Conservation (phyloP, 2,888 invertebrate genomes). For the Microplitis manilae region DNA sequence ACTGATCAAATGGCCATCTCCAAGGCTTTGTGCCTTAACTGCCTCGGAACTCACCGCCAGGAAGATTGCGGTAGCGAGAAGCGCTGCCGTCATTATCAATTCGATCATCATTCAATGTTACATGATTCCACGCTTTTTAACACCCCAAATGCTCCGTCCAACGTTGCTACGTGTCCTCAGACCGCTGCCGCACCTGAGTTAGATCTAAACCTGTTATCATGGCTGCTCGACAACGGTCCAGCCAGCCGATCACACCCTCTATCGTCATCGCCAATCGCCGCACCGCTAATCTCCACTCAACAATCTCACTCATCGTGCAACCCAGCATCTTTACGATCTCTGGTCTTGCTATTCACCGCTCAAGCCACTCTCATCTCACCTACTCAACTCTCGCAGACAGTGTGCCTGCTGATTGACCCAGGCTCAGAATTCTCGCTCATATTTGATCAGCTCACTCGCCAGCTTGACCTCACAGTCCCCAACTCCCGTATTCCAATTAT, state of each 20-base stretch:
- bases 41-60: conserved; percentile 35
- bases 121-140: background rate
- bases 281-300: too few relatives aligned
- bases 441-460: conserved; percentile 21
- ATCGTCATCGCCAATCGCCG: too few relatives aligned
- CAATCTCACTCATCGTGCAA: too few relatives aligned
- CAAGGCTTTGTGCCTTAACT: conserved; percentile 40
- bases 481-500: conserved; percentile 35
- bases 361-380: background rate
- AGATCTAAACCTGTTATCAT: too few relatives aligned
- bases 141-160: background rate
- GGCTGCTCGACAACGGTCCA: too few relatives aligned
- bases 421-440: conserved; percentile 44
- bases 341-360: background rate
- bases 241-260: too few relatives aligned
- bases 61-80: background rate
- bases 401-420: conserved; percentile 41
- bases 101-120: conserved; percentile 34
- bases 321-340: background rate
- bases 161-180: background rate
- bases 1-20: background rate
- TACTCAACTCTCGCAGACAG: conserved; percentile 4
- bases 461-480: conserved; percentile 14
- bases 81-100: background rate
- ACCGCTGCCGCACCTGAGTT: too few relatives aligned